Evolutionary conservation across 1,140 invertebrate species (phyloP).

Genomic region (Sminthurides bifidus): DNA sequence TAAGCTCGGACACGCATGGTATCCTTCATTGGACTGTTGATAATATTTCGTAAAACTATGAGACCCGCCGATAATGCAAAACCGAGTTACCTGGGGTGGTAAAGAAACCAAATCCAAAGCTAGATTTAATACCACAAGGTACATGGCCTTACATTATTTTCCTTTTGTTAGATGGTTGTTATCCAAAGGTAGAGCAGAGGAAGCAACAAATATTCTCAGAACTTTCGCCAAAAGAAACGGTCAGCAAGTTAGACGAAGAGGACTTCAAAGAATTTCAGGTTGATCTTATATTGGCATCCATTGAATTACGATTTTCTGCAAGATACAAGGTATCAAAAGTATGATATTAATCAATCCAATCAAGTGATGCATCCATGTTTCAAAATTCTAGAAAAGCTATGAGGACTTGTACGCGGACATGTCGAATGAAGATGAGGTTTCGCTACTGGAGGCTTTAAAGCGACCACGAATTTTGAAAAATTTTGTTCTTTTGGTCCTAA

Average conservation of each 20-base stretch:
- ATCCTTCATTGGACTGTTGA: not conserved
- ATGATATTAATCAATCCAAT: not conserved
- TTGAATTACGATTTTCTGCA: not conserved
- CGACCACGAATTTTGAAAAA: conserved; percentile 57
- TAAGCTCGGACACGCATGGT: conserved; percentile 33
- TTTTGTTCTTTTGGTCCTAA: conserved; percentile 58
- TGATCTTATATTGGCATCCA: conserved; percentile 31
- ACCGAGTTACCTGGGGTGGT: no score
- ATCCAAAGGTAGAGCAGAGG: conserved; percentile 64
- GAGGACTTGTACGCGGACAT: conserved; percentile 44
- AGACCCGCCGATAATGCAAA: not conserved
- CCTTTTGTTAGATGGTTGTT: conserved; percentile 56
- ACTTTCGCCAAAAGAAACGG: conserved; percentile 69
- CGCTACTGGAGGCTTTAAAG: conserved; percentile 62
- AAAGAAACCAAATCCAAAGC: not conserved
- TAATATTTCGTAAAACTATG: not conserved
- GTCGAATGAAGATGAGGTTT: conserved; percentile 55
- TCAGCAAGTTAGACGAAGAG: conserved; percentile 54
- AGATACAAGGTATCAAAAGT: not conserved
- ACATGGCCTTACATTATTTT: conserved; percentile 9
- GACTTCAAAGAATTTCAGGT: conserved; percentile 60
- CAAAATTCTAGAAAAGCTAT: conserved; percentile 12
- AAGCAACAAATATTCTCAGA: conserved; percentile 59
- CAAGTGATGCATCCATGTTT: not conserved
- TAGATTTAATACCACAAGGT: not conserved